These are phyloP conservation scores for Ciconia stormi DNA, from an alignment of 2,113 vertebrate species.

Conservation along the genomic window DNA sequence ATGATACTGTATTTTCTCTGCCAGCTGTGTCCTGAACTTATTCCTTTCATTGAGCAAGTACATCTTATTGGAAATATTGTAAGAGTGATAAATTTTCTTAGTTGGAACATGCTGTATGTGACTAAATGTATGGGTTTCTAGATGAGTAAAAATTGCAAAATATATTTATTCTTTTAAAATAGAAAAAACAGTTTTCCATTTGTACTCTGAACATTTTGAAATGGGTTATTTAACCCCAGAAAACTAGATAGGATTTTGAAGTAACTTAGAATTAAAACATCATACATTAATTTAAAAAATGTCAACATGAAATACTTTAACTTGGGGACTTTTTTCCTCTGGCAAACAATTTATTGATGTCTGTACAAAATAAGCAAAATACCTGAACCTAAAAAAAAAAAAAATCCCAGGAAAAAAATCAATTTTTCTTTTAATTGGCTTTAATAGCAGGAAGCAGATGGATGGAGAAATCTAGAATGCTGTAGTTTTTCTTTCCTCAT, in stretches of 20 bases:
- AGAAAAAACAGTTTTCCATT: neutral
- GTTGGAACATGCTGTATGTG: neutral
- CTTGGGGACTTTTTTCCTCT: neutral
- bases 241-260: neutral
- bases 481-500: neutral
- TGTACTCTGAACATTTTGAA: neutral
- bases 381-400: neutral
- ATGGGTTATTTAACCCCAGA: neutral
- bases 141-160: neutral
- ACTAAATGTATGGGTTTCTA: neutral
- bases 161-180: neutral
- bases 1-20: neutral
- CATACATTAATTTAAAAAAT: neutral
- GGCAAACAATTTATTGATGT: neutral
- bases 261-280: neutral
- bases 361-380: neutral
- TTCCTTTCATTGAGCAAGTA: neutral
- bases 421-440: neutral
- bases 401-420: neutral
- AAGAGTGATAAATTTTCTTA: neutral
- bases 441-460: neutral
- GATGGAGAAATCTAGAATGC: neutral
- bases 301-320: neutral
- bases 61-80: neutral
- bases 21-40: neutral